Evolutionary conservation across 2,113 vertebrate genomes (phyloP).

Genomic region (Agelaius phoeniceus): DNA sequence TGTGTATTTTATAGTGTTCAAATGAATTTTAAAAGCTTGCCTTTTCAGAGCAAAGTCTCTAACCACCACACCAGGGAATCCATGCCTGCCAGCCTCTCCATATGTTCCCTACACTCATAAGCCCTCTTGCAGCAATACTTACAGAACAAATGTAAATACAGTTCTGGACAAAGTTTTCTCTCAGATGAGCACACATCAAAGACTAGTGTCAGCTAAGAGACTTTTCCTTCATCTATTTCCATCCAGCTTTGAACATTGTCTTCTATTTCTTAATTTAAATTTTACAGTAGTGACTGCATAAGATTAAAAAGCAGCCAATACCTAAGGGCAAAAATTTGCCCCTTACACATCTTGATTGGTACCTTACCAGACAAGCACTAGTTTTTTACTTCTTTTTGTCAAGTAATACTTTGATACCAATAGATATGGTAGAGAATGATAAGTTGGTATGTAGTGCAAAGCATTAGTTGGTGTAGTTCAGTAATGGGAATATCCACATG

Average conservation of each 20-base stretch:
- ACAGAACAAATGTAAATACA: conserved; percentile 73
- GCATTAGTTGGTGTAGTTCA: not conserved
- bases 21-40: conserved; percentile 71
- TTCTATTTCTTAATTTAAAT: conserved; percentile 48
- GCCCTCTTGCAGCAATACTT: conserved; percentile 63
- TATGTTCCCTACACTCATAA: conserved; percentile 66
- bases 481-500: not conserved
- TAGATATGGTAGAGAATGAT: not conserved
- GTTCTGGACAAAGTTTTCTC: conserved; percentile 68
- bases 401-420: not conserved
- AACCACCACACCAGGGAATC: conserved; percentile 68
- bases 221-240: conserved; percentile 55
- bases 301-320: conserved; percentile 20
- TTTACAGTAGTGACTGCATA: not conserved
- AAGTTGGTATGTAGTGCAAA: not conserved
- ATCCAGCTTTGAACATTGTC: conserved; percentile 21
- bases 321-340: not conserved
- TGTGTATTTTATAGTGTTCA: conserved; percentile 60
- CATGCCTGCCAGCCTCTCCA: conserved; percentile 67
- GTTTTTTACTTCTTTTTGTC: not conserved
- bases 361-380: not conserved
- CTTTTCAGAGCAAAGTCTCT: conserved; percentile 59
- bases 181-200: conserved; percentile 75
- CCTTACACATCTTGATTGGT: not conserved
- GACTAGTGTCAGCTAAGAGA: conserved; percentile 47